Percentiles rank a stretch among this genome's conserved stretches.
Evolutionary conservation across 2,113 vertebrate species (phyloP).

Genomic region (Platysteira castanea): DNA sequence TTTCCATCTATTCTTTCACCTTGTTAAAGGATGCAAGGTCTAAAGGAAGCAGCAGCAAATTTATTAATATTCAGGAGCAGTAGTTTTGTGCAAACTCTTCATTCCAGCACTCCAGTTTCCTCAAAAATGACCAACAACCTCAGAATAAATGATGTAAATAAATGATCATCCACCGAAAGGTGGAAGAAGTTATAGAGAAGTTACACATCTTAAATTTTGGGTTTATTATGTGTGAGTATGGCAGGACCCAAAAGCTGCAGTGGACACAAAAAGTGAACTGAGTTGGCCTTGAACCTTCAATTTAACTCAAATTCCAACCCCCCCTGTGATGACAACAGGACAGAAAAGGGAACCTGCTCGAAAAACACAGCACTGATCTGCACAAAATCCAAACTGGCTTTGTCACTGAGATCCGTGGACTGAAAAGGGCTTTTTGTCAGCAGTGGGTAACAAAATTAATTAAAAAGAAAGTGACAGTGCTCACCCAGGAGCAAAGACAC

Average conservation of each 20-base stretch:
- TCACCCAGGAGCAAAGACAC: not conserved
- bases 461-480: not conserved
- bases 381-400: not conserved
- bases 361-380: not conserved
- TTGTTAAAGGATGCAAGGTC: not conserved
- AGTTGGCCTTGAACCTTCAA: not conserved
- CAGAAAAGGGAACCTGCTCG: not conserved
- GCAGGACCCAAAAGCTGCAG: not conserved
- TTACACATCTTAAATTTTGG: not conserved
- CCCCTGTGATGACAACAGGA: not conserved
- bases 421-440: not conserved
- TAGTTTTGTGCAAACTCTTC: not conserved
- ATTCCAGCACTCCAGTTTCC: not conserved
- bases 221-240: not conserved
- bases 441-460: not conserved
- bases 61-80: not conserved
- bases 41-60: not conserved
- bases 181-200: not conserved
- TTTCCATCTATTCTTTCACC: not conserved
- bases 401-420: not conserved
- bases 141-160: not conserved
- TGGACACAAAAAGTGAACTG: not conserved
- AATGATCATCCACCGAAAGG: not conserved
- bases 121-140: not conserved
- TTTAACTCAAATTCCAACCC: not conserved